Evolutionary conservation across 2,888 invertebrate species (phyloP), one percentile per base, ranked within the genome.

Genomic region (Acrobasis repandana): DNA sequence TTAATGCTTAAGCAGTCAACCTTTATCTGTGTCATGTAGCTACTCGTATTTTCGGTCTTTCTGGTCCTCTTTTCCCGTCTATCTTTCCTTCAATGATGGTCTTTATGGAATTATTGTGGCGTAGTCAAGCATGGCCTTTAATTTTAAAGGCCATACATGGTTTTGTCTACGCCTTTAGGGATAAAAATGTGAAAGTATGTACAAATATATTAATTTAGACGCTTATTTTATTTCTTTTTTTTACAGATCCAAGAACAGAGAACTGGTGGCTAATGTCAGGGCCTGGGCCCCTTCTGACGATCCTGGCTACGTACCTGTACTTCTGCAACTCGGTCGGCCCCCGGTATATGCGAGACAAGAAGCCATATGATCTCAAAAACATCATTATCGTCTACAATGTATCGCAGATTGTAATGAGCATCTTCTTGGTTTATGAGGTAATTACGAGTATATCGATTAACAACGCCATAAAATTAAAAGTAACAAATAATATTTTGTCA

Each of bases 391-490:
- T 93, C 0, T 98, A 98, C 86, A 98, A 98, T 79, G 93, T 96
- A n/a, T 95, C 95, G 61, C 98, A 98, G 94, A 97, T 98, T 6
- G 52, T 96, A 14, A 95, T 97, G 86, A 98, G 97, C 74, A 82
- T 95, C 14, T 98, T 94, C 93, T 90, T 98, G 71, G 92, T 93
- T 1, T 87, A 92, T 69, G 93, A 92, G 86, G 93, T 91, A 63
- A 74, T 68, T 49, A 38, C 48, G 10, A n/a, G 11, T 47, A 56
- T 33, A 28, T 28, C 8, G 28, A 28, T 28, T 28, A 5, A 28
- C 8, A 28, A 28, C 28, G 0, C 4, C 20, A 5, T 4, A 6
- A 6, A 8, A 6, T 28, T 20, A 4, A 20, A 20, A 20, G 4
- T 20, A 36, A 36, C 36, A 10, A 36, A 10, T 36, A 36, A 38